A percentile compares a stretch with the other conserved stretches of the same genome.
Conservation (phyloP, 2,113 vertebrate genomes). For the Hemichromis elongatus region DNA sequence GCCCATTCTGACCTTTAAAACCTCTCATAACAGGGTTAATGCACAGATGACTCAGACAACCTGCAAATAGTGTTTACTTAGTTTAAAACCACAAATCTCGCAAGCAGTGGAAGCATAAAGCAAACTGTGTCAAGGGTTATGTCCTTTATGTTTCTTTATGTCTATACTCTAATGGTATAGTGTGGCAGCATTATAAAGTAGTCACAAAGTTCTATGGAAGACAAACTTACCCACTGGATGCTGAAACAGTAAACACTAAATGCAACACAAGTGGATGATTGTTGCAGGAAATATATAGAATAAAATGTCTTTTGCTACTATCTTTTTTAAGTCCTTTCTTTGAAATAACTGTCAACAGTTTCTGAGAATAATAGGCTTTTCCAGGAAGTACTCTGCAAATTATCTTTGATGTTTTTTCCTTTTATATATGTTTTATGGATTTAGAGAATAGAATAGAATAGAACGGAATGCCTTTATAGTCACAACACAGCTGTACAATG, state of each 20-base stretch:
- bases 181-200: background rate
- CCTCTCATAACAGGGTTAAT: background rate
- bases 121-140: background rate
- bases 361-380: background rate
- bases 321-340: background rate
- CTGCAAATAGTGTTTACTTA: background rate
- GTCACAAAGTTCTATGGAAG: background rate
- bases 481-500: background rate
- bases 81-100: background rate
- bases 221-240: background rate
- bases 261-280: background rate
- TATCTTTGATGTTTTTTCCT: background rate
- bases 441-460: background rate
- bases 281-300: background rate
- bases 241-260: background rate
- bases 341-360: background rate
- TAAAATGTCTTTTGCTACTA: too few species aligned
- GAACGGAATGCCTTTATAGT: background rate
- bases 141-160: background rate
- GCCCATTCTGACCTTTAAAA: background rate
- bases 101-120: background rate
- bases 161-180: background rate
- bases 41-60: background rate
- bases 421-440: background rate
- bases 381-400: background rate